These are phyloP conservation scores for Tyrannus savana DNA, from an alignment of 2,113 vertebrate species.

Conservation along the genomic window DNA sequence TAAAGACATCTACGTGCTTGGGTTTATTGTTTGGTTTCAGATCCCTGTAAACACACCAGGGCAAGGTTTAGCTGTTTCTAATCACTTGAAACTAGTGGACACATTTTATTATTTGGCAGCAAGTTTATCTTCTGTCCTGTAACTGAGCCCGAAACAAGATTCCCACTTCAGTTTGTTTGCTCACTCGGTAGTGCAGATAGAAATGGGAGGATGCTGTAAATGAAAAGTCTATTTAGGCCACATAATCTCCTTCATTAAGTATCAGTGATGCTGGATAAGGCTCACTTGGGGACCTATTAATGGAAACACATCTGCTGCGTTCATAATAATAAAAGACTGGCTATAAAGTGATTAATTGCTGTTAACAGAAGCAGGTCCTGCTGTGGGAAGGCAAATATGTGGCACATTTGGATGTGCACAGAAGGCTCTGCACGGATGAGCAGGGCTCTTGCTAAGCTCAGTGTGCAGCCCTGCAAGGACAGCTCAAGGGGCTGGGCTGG, in stretches of 20 bases:
- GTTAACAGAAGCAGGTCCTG: slow-evolving; percentile 14
- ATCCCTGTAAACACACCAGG: slow-evolving; percentile 42
- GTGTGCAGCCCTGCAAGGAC: not conserved
- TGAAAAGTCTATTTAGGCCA: slow-evolving; percentile 38
- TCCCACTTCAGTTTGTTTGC: slow-evolving; percentile 40
- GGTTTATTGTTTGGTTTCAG: slow-evolving; percentile 10
- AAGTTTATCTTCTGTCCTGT: slow-evolving; percentile 38
- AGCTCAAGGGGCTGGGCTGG: not conserved
- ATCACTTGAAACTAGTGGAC: slow-evolving; percentile 22
- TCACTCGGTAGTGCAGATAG: slow-evolving; percentile 1
- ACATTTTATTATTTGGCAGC: slow-evolving; percentile 44
- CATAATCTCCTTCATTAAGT: slow-evolving; percentile 57
- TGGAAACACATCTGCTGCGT: slow-evolving; percentile 54
- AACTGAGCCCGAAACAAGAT: slow-evolving; percentile 18
- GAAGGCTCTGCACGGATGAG: not conserved
- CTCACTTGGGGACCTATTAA: slow-evolving; percentile 52
- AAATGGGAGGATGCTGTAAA: slow-evolving; percentile 8
- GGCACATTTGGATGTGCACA: not conserved
- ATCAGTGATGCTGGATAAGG: slow-evolving; percentile 16
- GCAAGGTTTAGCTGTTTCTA: slow-evolving; percentile 23
- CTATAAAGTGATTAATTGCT: slow-evolving; percentile 51
- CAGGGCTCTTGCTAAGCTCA: not conserved
- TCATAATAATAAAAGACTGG: slow-evolving; percentile 10
- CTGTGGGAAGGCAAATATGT: not conserved
- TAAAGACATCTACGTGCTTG: not conserved